Evolutionary conservation across 2,797 vertebrate species (phyloP), one percentile per base, ranked within the genome.

Genomic region (Lepus townsendii): DNA sequence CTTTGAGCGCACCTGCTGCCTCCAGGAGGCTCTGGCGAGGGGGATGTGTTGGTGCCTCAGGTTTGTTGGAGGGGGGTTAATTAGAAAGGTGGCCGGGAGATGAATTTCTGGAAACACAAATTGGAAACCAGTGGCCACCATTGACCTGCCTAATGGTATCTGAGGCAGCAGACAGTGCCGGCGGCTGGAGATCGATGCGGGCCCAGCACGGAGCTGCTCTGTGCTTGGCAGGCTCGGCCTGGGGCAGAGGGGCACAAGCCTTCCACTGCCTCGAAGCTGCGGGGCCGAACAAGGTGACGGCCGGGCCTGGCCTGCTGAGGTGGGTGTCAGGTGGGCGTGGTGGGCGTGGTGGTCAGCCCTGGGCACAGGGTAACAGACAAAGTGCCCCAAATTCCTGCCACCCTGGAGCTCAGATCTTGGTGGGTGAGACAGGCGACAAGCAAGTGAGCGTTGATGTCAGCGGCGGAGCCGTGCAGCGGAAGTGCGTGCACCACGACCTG

Each of bases 121-220:
- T 16, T 52, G 94, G 93, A 95, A 95, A 82, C 95, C 94, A 77
- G 88, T 65, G 93, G 90, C 97, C 97, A 92, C 84, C 95, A 89
- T 91, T 97, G 97, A 98, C 97, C 78, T 93, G n/a, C 83, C 92
- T 97, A 97, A 97, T 97, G 93, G 82, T 60, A 9, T 50, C 71
- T 26, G 80, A 80, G 95, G 30, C 68, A 78, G 79, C 78, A 88
- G 75, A 78, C 13, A 50, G 93, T 79, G 87, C 80, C 42, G 38
- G 71, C 90, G 19, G n/a, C 62, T 66, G 82, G 32, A 32, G 5
- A 93, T 90, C 63, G 4, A 95, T 94, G 60, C 0, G 30, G 68
- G 65, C 75, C 83, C 30, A 35, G 73, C 75, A 30, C 63, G 0
- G 32, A 78, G 80, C 62, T 24, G 16, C 63, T 32, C 22, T 26